Evolutionary conservation across 1,140 invertebrate genomes (phyloP), one percentile per base, ranked within the genome.

Genomic region (Pseudomyrmex dendroicus): DNA sequence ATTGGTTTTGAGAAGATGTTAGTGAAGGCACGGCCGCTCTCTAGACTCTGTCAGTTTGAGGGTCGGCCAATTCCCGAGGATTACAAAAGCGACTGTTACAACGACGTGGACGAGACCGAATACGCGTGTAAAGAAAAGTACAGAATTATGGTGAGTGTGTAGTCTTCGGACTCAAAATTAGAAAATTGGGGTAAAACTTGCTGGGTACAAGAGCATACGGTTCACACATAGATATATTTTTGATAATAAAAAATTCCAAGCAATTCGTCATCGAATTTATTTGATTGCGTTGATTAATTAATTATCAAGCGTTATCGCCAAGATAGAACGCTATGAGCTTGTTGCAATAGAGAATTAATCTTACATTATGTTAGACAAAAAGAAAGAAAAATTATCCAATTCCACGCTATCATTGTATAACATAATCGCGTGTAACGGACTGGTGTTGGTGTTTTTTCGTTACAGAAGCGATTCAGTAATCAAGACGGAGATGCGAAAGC

Each of bases 41-140:
- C 95, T 25, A 97, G 96, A 91, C 94, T 98, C 1, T 98, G 97
- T 88, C 97, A 98, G 93, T 97, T 96, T 88, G 96, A 96, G 89
- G 97, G 97, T 13, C 95, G 95, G 74, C 94, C 95, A 22, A 93
- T 97, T 72, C 97, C 97, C 0, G 95, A 95, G 77, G 96, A 97
- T 89, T 97, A 97, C 93, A 97, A 97, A 91, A 96, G 96, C 52
- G 97, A 97, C 90, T 98, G 97, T 89, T 98, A 97, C 92, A 96
- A 97, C 91, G 96, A 98, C 91, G 96, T 97, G 10, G 97, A 98
- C 90, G 97, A 98, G 93, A 96, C 96, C 15, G 96, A 97, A 70
- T 97, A 96, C 90, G 97, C 97, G 13, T 98, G 97, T 93, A 97
- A 97, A 91, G 97, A 98, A 92, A 97, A 97, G 92, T 96, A 97